Percentiles rank a stretch among this genome's conserved stretches.
These are phyloP conservation scores for Acanthis flammea DNA, from an alignment of 2,797 vertebrate genomes.

Conservation along the genomic window DNA sequence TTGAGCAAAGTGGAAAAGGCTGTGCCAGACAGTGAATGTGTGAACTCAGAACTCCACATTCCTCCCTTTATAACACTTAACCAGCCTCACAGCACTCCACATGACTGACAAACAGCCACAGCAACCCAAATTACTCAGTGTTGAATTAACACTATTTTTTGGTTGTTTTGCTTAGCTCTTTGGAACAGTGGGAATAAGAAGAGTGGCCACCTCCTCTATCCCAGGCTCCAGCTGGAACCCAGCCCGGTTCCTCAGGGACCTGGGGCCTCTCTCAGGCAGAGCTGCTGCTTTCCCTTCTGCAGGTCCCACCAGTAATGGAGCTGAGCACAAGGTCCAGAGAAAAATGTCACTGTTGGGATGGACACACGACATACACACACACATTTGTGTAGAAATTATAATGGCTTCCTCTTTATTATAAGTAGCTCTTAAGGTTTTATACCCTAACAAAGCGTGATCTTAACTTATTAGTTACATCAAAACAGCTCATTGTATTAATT, in stretches of 20 bases:
- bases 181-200: background rate
- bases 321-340: rapidly evolving
- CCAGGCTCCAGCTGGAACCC: background rate
- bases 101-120: background rate
- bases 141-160: background rate
- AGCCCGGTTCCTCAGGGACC: rapidly evolving
- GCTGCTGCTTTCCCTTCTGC: background rate
- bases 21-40: background rate
- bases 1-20: background rate
- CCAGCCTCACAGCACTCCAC: background rate
- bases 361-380: background rate
- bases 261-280: background rate
- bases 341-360: background rate
- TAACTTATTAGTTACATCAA: background rate
- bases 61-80: background rate
- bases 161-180: background rate
- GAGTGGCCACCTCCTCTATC: rapidly evolving
- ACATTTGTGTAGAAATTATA: background rate
- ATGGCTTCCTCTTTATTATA: background rate
- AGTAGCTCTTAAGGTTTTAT: background rate
- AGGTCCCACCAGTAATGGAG: rapidly evolving
- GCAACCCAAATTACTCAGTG: background rate
- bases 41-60: background rate
- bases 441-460: background rate
- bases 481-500: background rate